A percentile compares a stretch with the other conserved stretches of the same genome.
phyloP scores from a whole-genome alignment of 2,888 invertebrate species.

The Heliconius ismenius region DNA sequence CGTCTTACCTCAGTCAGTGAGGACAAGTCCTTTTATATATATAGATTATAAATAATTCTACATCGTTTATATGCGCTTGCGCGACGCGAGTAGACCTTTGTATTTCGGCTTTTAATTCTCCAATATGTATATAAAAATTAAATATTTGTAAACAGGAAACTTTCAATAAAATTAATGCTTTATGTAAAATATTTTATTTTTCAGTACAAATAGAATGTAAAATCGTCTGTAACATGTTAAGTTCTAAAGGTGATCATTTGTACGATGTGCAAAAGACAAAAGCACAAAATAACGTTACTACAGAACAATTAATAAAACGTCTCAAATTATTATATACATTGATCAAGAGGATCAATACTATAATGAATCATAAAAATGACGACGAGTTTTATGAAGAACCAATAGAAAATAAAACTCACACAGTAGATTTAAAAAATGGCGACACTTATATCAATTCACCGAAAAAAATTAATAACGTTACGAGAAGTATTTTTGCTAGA shows the following conservation, averaged over 20 bases:
- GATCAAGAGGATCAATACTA: constrained; percentile 60
- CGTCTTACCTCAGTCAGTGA: too few species aligned
- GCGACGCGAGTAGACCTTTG: too few species aligned
- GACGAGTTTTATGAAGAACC: constrained; percentile 60
- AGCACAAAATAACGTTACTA: constrained; percentile 50
- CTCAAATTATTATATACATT: constrained; percentile 70
- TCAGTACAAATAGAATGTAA: constrained; percentile 72
- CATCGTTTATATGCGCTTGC: too few species aligned
- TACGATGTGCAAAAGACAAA: constrained; percentile 55
- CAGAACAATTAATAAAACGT: constrained; percentile 65
- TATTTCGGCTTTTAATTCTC: too few species aligned
- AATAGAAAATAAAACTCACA: constrained; percentile 59
- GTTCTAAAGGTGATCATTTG: constrained; percentile 52
- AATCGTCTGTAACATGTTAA: constrained; percentile 66
- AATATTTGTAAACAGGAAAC: too few species aligned
- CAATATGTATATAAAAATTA: too few species aligned
- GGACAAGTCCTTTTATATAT: not conserved
- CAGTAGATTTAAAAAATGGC: constrained; percentile 53
- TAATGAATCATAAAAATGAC: constrained; percentile 65
- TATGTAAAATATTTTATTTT: constrained; percentile 40
- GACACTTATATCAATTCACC: constrained; percentile 61
- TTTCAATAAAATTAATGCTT: not conserved
- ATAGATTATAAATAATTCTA: too few species aligned
- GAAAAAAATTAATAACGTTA: constrained; percentile 53
- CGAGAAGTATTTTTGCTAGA: constrained; percentile 66